Base-by-base conservation (phyloP, 2,888 invertebrate genomes). In the Xanthia icteritia region DNA sequence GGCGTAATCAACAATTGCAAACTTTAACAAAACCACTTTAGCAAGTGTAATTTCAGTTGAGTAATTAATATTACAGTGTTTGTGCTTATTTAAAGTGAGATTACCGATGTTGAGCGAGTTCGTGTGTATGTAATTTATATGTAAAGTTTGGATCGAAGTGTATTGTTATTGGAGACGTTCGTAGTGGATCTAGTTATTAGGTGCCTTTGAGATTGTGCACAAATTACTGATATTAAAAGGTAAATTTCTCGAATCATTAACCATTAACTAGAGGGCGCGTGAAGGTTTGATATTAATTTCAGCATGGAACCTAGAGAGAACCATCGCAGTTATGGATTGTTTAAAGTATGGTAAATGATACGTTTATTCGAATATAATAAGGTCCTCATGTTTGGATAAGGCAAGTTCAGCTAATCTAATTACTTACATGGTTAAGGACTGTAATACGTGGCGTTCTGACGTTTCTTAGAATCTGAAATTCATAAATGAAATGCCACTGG, bases 11-110 rank as follows among this genome's bases (percentile, higher is more conserved):
- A 91, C 92, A 91, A 92, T 91, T 90, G 91, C 90, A 90, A 93
- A 93, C 89, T 92, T 92, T 89, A 90, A 90, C 86, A 86, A 90
- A 90, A 89, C 89, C 91, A 90, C 92, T 91, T 92, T 87, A 86
- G 87, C 83, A 90, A 89, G 88, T 90, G 90, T 89, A 91, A 91
- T 92, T 92, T 91, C 88, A 90, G 89, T 86, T 88, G 84, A 89
- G 89, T 91, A 92, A 93, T 93, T 92, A 92, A 93, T 92, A 91
- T 91, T 88, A 88, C 86, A 84, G 74, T 89, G 82, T 85, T 86
- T 86, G 75, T 81, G 87, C 85, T 88, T 89, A 88, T 88, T 88
- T 82, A 79, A 86, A 86, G 87, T 81, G 81, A 88, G 88, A 88
- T 88, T 89, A 88, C 78, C 79, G 79, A 73, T 77, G 74, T 77